Conservation (phyloP, 2,797 vertebrate genomes). For the Podarcis siculus region DNA sequence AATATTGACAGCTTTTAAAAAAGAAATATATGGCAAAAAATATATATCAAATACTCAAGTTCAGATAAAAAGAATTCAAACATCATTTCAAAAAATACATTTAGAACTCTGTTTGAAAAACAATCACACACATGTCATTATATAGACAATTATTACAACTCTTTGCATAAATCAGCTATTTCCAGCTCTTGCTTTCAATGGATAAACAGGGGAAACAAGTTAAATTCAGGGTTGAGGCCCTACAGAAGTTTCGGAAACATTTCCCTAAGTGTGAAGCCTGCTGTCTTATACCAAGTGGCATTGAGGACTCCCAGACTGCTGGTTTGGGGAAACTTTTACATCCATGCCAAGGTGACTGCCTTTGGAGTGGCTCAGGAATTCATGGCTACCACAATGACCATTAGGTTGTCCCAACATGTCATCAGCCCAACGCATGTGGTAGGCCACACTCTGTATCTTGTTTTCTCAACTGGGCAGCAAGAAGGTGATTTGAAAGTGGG, state of each 20-base stretch:
- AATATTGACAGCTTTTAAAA: constrained; percentile 58
- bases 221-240: not conserved
- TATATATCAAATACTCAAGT: constrained; percentile 57
- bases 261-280: not conserved
- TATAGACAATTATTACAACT: not conserved
- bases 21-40: constrained; percentile 17
- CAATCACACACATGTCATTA: not conserved
- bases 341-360: no score
- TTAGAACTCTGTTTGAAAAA: constrained; percentile 1
- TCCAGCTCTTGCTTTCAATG: rapidly evolving
- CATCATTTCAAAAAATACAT: constrained; percentile 22
- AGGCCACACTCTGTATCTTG: no score
- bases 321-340: no score
- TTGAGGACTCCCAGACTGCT: no score
- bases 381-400: no score
- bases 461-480: no score
- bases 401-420: no score
- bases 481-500: no score
- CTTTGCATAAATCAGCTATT: not conserved
- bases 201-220: not conserved
- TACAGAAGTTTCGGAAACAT: not conserved
- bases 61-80: constrained; percentile 65
- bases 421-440: no score
- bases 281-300: no score
- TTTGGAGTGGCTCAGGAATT: no score